These are phyloP conservation scores for Dasysyrphus tricinctus DNA, from an alignment of 2,888 invertebrate species.

Conservation along the genomic window DNA sequence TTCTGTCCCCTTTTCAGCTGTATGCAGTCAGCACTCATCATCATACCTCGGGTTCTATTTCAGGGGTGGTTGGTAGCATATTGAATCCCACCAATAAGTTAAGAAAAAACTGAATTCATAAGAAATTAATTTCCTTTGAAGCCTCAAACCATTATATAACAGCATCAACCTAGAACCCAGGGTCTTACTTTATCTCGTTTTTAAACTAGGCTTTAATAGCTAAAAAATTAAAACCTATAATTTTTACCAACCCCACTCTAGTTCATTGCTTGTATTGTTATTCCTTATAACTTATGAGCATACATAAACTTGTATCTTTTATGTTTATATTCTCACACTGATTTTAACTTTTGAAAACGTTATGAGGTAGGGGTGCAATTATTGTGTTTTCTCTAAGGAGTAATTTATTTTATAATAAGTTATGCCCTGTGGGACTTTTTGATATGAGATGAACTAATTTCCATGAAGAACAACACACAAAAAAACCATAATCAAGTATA, in stretches of 20 bases:
- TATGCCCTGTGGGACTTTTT: constrained; percentile 13
- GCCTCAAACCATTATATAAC: too few species aligned
- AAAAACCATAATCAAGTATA: neutral
- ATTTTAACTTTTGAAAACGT: neutral
- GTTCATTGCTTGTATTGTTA: neutral
- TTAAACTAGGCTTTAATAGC: neutral
- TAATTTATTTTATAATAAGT: constrained; percentile 9
- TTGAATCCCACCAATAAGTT: too few species aligned
- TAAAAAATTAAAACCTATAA: neutral
- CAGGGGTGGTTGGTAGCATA: too few species aligned
- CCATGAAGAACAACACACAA: neutral
- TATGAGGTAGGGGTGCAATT: neutral
- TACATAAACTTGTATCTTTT: constrained; percentile 3
- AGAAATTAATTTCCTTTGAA: too few species aligned
- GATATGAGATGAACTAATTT: constrained; percentile 19
- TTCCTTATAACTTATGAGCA: neutral
- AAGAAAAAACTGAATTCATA: too few species aligned
- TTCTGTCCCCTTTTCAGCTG: too few species aligned
- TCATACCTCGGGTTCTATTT: too few species aligned
- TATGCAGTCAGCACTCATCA: too few species aligned
- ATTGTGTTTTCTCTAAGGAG: constrained; percentile 22
- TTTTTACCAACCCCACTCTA: neutral
- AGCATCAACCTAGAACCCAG: too few species aligned
- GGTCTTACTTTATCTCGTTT: too few species aligned
- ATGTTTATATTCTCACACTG: neutral